Percentiles rank a stretch among this genome's conserved stretches.
These are phyloP conservation scores for Himalopsyche japonica DNA, from an alignment of 2,888 invertebrate species.

Conservation along the genomic window DNA sequence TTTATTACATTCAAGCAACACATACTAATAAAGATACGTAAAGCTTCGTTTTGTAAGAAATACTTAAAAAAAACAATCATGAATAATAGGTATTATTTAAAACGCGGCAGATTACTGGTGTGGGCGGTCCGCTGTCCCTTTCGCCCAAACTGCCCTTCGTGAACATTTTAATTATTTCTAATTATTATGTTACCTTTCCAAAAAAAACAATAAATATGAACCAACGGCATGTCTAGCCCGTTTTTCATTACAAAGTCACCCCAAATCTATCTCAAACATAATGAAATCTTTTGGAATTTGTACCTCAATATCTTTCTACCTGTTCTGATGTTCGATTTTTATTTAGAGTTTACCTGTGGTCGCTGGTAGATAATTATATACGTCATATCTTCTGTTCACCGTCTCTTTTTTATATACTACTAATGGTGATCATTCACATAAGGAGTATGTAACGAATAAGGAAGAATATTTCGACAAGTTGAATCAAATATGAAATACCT, in stretches of 20 bases:
- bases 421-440: too few species aligned
- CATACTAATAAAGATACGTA: neutral
- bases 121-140: conserved; percentile 34
- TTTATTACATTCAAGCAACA: neutral
- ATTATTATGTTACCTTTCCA: conserved; percentile 41
- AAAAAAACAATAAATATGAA: conserved; percentile 40
- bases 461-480: too few species aligned
- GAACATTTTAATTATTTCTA: conserved; percentile 42
- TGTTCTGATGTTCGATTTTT: conserved; percentile 21
- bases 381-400: neutral
- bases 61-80: neutral
- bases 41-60: neutral
- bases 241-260: neutral
- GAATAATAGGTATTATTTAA: neutral
- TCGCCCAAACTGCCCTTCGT: conserved; percentile 14
- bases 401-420: neutral
- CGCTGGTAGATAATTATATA: conserved; percentile 10
- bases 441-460: too few species aligned
- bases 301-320: conserved; percentile 5
- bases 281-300: neutral
- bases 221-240: neutral
- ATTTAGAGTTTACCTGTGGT: conserved; percentile 11
- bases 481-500: too few species aligned
- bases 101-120: conserved; percentile 17
- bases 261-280: neutral